phyloP scores from a whole-genome alignment of 2,888 invertebrate genomes.

The Napeogenes inachia region DNA sequence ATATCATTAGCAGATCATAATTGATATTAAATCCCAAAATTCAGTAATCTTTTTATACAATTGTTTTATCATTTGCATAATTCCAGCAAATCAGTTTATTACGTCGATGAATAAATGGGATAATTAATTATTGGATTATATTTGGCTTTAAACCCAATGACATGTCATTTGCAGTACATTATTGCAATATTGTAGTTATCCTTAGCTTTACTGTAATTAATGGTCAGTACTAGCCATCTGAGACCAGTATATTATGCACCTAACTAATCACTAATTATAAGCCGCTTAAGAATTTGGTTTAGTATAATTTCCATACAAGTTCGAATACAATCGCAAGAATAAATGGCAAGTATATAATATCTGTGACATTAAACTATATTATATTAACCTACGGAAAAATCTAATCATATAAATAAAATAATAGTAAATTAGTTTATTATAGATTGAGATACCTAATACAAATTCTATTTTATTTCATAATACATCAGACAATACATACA shows the following conservation, averaged over 20 bases:
- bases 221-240: constrained; percentile 63
- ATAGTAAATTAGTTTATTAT: too few species aligned
- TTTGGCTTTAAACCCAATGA: constrained; percentile 55
- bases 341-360: too few species aligned
- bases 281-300: neutral
- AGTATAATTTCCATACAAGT: neutral
- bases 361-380: too few species aligned
- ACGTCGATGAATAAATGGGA: constrained; percentile 31
- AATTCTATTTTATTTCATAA: too few species aligned
- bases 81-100: constrained; percentile 24
- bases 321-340: too few species aligned
- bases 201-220: constrained; percentile 69
- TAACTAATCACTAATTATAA: constrained; percentile 49
- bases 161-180: constrained; percentile 70
- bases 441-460: too few species aligned
- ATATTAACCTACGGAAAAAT: too few species aligned
- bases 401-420: too few species aligned
- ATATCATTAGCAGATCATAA: too few species aligned
- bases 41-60: constrained; percentile 8
- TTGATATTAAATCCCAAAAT: too few species aligned
- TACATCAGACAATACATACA: constrained; percentile 8
- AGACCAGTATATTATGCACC: constrained; percentile 50
- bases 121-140: constrained; percentile 56
- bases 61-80: constrained; percentile 16
- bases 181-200: constrained; percentile 66